Evolutionary conservation across 2,888 invertebrate species (phyloP).

Genomic region (Tenthredo distinguenda): DNA sequence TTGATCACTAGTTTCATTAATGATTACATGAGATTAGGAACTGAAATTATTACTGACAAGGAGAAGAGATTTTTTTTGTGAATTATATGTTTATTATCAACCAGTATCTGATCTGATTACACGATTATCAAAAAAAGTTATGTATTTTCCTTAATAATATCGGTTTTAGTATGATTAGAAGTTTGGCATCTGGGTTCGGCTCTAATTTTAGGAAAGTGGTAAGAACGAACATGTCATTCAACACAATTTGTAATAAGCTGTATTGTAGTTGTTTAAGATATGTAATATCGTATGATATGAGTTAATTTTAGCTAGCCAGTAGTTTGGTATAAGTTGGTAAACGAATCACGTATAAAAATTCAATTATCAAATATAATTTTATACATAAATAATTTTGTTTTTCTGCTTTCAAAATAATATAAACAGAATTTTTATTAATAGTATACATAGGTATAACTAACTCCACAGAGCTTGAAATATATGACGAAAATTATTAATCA

Average conservation of each 20-base stretch:
- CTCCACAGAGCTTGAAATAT: slow-evolving; percentile 16
- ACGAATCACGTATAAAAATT: not conserved
- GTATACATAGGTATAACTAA: not conserved
- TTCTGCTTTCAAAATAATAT: not conserved
- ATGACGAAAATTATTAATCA: not conserved
- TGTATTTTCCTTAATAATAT: not conserved
- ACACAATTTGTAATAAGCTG: not conserved
- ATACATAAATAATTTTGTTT: not conserved
- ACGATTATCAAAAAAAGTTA: not conserved
- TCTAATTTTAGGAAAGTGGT: not conserved
- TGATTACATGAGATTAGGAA: not conserved
- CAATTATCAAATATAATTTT: not conserved
- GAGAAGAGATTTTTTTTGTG: not conserved
- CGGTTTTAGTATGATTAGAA: not conserved
- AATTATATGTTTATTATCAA: not conserved
- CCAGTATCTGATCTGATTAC: not conserved
- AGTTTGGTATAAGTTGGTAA: not conserved
- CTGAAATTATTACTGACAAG: not conserved
- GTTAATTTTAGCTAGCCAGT: not conserved
- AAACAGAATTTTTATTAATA: not conserved
- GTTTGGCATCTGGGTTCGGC: not conserved
- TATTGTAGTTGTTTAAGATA: not conserved
- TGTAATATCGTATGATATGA: not conserved
- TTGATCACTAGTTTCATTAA: not conserved
- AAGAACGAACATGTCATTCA: not conserved